Evolutionary conservation across 2,888 invertebrate species (phyloP), one percentile per base, ranked within the genome.

Genomic region (Caenorhabditis sinica): DNA sequence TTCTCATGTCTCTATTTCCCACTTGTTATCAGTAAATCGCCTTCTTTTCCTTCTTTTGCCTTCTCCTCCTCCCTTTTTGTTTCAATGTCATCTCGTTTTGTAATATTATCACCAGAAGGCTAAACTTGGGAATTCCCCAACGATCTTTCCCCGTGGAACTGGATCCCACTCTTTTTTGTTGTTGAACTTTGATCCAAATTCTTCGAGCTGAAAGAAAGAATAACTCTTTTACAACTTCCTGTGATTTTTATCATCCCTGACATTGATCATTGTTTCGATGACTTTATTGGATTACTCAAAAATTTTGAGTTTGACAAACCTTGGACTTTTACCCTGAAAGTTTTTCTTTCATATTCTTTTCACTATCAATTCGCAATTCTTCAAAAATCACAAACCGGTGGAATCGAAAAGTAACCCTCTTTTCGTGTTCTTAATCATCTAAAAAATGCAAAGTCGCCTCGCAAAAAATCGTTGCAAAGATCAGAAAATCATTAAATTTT

Each of bases 41-140:
- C 75, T 56, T 23, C 45, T 11, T 36, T 40, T 60, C 49, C 60
- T 65, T 65, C 45, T 74, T 69, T 68, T 40, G 23, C 81, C 61
- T 60, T 6, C 20, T 49, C 49, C 8, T 69, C 60, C 71, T 56
- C 49, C 61, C 30, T 75, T 61, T 56, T 43, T 77, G 60, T 73
- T 73, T 73, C 68, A 81, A 75, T 63, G 75, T 69, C 76, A 75
- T 65, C 28, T 33, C 72, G 69, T 77, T 79, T 72, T 72, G 71
- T 79, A 79, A 69, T 63, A 56, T 74, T 81, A 74, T 73, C 81
- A 76, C 53, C 53, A 68, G 51, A 76, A 6, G 5, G 28, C 60
- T 5, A 9, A 33, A 45, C 17, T 68, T 53, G 73, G 65, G 66
- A 71, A 73, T 72, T 61, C 51, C 69, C 69, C n/a, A n/a, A n/a